A percentile compares a stretch with the other conserved stretches of the same genome.
phyloP scores from a whole-genome alignment of 2,113 vertebrate species.

The Psilopsiagon aymara region DNA sequence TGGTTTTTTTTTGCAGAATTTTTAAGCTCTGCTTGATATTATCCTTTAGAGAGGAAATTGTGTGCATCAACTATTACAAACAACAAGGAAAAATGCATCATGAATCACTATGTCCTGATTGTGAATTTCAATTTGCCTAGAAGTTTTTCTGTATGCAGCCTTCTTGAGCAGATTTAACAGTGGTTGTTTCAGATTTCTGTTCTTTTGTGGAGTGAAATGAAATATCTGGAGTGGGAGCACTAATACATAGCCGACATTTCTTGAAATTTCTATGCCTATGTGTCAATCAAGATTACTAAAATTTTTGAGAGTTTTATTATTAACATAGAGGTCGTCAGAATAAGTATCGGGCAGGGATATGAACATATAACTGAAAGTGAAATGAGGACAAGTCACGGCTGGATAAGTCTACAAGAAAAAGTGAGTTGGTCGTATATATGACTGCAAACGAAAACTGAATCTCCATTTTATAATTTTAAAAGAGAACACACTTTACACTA shows the following conservation, averaged over 20 bases:
- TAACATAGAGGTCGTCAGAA: not conserved
- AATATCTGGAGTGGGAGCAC: not conserved
- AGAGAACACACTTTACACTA: not conserved
- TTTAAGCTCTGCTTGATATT: not conserved
- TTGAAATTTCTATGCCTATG: not conserved
- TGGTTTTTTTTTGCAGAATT: not conserved
- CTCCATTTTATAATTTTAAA: not conserved
- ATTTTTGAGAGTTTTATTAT: not conserved
- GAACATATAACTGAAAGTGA: not conserved
- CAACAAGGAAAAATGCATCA: not conserved
- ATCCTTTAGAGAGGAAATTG: not conserved
- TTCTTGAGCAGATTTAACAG: not conserved
- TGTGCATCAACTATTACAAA: not conserved
- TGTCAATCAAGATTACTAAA: not conserved
- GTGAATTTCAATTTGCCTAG: not conserved
- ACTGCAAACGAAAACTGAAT: not conserved
- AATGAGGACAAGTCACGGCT: not conserved
- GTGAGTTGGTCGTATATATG: not conserved
- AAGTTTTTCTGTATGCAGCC: not conserved
- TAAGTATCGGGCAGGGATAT: not conserved
- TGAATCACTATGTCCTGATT: not conserved
- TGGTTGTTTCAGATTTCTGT: not conserved
- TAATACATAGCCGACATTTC: not conserved
- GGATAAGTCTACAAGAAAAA: not conserved
- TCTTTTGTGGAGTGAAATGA: not conserved